These are phyloP conservation scores for Macrophya annulata DNA, from an alignment of 2,888 invertebrate genomes.

Conservation along the genomic window DNA sequence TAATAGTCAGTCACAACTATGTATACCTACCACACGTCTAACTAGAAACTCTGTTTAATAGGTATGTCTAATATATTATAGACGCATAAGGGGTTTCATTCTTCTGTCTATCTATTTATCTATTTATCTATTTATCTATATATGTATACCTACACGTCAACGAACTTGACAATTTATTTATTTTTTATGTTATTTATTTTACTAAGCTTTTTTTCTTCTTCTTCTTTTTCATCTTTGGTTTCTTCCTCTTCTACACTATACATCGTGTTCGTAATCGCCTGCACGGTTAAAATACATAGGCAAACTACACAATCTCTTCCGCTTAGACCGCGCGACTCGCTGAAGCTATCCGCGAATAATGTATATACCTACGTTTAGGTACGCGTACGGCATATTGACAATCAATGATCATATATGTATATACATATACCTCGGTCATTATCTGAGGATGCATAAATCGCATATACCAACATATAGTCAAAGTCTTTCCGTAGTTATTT, in stretches of 20 bases:
- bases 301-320: background rate
- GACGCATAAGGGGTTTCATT: background rate
- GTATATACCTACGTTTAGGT: background rate
- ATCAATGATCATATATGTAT: background rate
- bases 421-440: slow-evolving; percentile 49
- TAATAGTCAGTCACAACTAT: background rate
- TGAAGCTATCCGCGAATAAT: background rate
- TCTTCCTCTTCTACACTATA: background rate
- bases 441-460: slow-evolving; percentile 60
- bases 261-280: no score
- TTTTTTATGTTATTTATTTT: background rate
- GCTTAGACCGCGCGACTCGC: no score
- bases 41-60: background rate
- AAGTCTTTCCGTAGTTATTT: background rate
- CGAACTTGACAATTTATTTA: slow-evolving; percentile 29
- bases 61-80: background rate
- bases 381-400: slow-evolving; percentile 15
- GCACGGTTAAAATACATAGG: no score
- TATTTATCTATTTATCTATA: background rate
- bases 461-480: background rate
- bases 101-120: background rate
- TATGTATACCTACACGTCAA: slow-evolving; percentile 16
- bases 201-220: background rate
- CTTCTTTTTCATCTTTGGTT: no score
- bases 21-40: background rate